Percentiles rank a stretch among this genome's conserved stretches.
Evolutionary conservation across 2,888 invertebrate species (phyloP).

Genomic region (Teinopalpus imperialis): DNA sequence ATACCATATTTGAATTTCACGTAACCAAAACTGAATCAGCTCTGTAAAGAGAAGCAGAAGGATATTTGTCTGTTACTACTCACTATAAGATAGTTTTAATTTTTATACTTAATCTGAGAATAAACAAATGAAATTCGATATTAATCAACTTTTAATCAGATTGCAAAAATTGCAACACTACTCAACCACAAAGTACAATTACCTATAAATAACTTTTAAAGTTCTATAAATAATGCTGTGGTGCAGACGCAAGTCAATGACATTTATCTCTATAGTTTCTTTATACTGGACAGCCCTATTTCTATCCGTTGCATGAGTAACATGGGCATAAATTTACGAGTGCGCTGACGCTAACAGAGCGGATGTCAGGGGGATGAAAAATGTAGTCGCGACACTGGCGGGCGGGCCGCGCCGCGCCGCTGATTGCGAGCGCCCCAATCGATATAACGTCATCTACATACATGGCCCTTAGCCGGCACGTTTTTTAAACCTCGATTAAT

Average conservation of each 20-base stretch:
- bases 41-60: too few species aligned
- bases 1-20: too few species aligned
- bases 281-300: conserved; percentile 31
- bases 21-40: too few species aligned
- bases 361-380: conserved; percentile 44
- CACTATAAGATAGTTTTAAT: too few species aligned
- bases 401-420: conserved; percentile 35
- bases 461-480: conserved; percentile 25
- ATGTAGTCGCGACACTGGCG: conserved; percentile 39
- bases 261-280: conserved; percentile 11
- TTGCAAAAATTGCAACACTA: neutral
- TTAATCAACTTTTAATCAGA: too few species aligned
- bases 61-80: too few species aligned
- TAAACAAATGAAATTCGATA: too few species aligned
- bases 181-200: neutral
- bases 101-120: too few species aligned
- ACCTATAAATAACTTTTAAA: conserved; percentile 4
- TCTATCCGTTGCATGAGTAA: conserved; percentile 35
- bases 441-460: conserved; percentile 40
- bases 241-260: neutral
- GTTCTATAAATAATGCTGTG: conserved; percentile 1
- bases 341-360: conserved; percentile 41
- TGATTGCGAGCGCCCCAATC: conserved; percentile 40
- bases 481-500: conserved; percentile 25
- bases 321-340: conserved; percentile 40